Evolutionary conservation across 2,888 invertebrate species (phyloP).

Genomic region (Gortyna flavago): DNA sequence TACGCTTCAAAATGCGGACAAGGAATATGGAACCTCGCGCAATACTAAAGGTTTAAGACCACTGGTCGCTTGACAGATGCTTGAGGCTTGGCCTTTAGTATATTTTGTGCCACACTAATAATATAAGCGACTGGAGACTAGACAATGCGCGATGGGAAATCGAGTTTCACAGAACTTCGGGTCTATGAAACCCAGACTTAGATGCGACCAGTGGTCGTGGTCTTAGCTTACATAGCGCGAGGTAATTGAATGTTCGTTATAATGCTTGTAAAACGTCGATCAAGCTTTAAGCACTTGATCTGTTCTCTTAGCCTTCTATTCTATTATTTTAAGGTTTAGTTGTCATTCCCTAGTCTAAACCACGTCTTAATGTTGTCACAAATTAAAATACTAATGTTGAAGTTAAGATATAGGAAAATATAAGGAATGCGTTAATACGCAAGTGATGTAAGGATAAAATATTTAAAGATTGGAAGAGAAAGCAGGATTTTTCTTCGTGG

Average conservation of each 20-base stretch:
- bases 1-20: slow-evolving; percentile 45
- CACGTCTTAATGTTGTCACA: slow-evolving; percentile 62
- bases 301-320: slow-evolving; percentile 61
- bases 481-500: slow-evolving; percentile 44
- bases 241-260: slow-evolving; percentile 43
- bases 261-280: slow-evolving; percentile 59
- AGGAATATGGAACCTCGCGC: slow-evolving; percentile 24
- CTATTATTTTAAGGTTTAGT: slow-evolving; percentile 55
- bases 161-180: background rate
- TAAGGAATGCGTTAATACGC: slow-evolving; percentile 50
- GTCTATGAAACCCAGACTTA: background rate
- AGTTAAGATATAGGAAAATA: slow-evolving; percentile 44
- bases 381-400: slow-evolving; percentile 54
- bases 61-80: slow-evolving; percentile 29
- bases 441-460: slow-evolving; percentile 56
- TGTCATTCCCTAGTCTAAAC: slow-evolving; percentile 64
- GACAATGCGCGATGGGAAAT: background rate
- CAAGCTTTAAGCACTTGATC: slow-evolving; percentile 61
- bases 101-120: slow-evolving; percentile 55
- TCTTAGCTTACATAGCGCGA: slow-evolving; percentile 25
- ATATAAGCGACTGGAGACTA: slow-evolving; percentile 16
- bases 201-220: slow-evolving; percentile 17
- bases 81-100: slow-evolving; percentile 32
- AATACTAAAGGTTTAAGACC: slow-evolving; percentile 12
- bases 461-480: slow-evolving; percentile 41